phyloP scores from a whole-genome alignment of 2,113 vertebrate genomes.

The Circaetus cinerascens region DNA sequence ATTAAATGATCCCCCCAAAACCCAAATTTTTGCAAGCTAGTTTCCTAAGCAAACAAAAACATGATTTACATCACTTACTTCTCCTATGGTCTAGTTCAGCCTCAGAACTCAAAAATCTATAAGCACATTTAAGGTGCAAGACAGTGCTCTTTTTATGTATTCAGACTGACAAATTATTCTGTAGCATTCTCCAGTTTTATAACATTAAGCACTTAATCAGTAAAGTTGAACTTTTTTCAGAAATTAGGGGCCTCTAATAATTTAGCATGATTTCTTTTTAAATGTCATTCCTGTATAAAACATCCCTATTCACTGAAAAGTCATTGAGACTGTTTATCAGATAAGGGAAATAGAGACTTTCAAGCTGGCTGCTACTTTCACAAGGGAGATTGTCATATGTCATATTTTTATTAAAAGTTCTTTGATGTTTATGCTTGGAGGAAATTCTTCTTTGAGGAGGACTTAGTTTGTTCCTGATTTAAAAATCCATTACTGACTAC shows the following conservation, averaged over 20 bases:
- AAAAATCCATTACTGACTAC: neutral
- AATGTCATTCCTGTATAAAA: neutral
- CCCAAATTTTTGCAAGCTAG: neutral
- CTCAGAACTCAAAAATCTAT: neutral
- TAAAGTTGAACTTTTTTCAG: neutral
- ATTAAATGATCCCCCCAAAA: neutral
- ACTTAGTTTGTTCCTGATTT: neutral
- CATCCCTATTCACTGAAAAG: neutral
- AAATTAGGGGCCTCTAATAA: neutral
- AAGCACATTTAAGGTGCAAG: neutral
- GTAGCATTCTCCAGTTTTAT: neutral
- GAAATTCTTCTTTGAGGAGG: neutral
- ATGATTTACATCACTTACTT: neutral
- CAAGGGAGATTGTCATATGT: neutral
- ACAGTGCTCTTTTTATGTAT: neutral
- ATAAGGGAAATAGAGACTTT: neutral
- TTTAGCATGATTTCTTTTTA: neutral
- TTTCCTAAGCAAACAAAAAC: neutral
- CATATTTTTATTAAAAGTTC: conserved; percentile 24
- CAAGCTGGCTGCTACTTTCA: conserved; percentile 1
- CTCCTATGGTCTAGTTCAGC: neutral
- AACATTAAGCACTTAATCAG: neutral
- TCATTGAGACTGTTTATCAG: conserved; percentile 3
- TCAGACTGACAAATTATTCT: neutral
- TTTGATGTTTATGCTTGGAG: conserved; percentile 15